Evolutionary conservation across 2,797 vertebrate species (phyloP).

Genomic region (Prionace glauca): DNA sequence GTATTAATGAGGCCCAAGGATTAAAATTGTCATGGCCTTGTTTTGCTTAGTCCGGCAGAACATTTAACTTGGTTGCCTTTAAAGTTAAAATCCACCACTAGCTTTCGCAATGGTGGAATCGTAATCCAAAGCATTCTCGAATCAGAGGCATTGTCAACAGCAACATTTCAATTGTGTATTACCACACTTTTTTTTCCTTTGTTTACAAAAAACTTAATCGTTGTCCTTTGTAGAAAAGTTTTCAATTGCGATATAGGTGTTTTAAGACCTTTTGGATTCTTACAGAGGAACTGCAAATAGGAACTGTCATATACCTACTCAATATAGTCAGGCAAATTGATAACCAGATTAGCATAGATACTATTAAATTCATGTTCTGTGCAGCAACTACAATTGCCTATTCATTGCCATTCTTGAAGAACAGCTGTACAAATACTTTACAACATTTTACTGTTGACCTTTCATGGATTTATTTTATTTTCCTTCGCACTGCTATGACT

Average conservation of each 20-base stretch:
- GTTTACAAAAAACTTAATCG: too few species aligned
- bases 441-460: neutral
- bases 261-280: neutral
- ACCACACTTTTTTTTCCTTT: neutral
- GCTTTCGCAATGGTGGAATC: too few species aligned
- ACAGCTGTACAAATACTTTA: neutral
- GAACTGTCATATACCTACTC: neutral
- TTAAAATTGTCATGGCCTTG: neutral
- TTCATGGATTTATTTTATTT: neutral
- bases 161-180: neutral
- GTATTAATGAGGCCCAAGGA: neutral
- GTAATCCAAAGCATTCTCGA: neutral
- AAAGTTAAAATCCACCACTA: neutral
- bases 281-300: neutral
- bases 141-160: neutral
- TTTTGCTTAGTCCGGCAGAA: neutral
- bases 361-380: neutral
- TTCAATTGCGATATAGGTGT: neutral
- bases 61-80: neutral
- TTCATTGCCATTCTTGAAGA: neutral
- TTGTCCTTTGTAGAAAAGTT: neutral
- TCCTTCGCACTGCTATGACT: neutral
- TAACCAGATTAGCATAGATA: neutral
- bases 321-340: neutral
- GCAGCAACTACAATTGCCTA: neutral